Percentiles rank a stretch among this genome's conserved stretches.
Evolutionary conservation across 2,888 invertebrate species (phyloP).

Genomic region (Romanomermis culicivorax): DNA sequence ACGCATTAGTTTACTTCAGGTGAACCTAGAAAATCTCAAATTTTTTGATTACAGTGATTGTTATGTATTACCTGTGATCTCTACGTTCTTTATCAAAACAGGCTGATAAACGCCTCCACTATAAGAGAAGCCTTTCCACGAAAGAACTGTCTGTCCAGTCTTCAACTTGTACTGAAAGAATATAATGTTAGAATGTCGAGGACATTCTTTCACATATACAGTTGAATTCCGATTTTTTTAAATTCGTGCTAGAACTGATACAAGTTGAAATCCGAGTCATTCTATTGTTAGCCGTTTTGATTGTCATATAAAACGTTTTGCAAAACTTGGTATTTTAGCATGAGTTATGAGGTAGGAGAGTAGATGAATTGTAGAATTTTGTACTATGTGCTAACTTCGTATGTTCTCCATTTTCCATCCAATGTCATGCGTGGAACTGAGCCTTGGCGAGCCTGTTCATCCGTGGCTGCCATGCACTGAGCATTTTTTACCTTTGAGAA

Average conservation of each 20-base stretch:
- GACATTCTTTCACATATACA: too few relatives aligned
- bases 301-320: too few relatives aligned
- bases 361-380: not conserved
- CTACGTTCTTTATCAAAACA: not conserved
- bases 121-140: constrained; percentile 3
- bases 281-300: too few relatives aligned
- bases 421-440: constrained; percentile 33
- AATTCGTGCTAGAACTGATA: too few relatives aligned
- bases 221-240: too few relatives aligned
- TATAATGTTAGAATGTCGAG: too few relatives aligned
- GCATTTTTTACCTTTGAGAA: constrained; percentile 34
- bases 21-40: too few relatives aligned
- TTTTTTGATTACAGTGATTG: not conserved
- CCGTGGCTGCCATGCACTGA: constrained; percentile 32
- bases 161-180: constrained; percentile 5
- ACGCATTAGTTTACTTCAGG: too few relatives aligned
- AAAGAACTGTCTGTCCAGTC: constrained; percentile 7
- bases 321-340: not conserved
- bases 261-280: too few relatives aligned
- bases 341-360: not conserved
- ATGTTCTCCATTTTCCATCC: constrained; percentile 34
- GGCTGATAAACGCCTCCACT: not conserved
- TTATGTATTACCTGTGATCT: constrained; percentile 1
- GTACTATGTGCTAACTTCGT: constrained; percentile 20
- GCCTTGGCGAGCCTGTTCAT: constrained; percentile 12